A percentile compares a stretch with the other conserved stretches of the same genome.
phyloP scores from a whole-genome alignment of 2,113 vertebrate genomes.

The Tragelaphus buxtoni region DNA sequence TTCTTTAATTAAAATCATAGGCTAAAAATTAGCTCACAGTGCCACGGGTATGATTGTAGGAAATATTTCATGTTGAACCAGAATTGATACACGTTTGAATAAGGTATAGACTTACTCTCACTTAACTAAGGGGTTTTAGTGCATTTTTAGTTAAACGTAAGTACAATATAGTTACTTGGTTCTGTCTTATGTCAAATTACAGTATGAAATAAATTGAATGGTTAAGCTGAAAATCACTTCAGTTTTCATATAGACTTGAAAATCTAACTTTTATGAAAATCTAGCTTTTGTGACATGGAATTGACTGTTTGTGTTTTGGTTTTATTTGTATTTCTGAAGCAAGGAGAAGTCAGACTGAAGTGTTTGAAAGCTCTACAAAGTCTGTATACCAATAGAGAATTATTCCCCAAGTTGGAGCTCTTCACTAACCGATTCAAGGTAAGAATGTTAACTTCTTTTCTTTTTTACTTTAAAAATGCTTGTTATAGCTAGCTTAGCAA shows the following conservation, averaged over 20 bases:
- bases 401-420: slow-evolving; percentile 97
- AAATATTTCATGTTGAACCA: neutral
- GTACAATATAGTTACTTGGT: neutral
- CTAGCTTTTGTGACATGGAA: slow-evolving; percentile 5
- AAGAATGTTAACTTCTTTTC: slow-evolving; percentile 54
- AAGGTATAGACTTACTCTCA: neutral
- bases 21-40: neutral
- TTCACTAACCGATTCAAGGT: slow-evolving; percentile 99
- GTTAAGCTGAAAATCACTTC: slow-evolving; percentile 56
- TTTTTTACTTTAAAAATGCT: neutral
- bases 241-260: slow-evolving; percentile 50
- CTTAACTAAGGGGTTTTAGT: neutral
- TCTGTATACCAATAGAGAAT: slow-evolving; percentile 97
- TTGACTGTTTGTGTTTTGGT: slow-evolving; percentile 59
- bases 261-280: neutral
- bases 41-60: neutral
- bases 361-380: slow-evolving; percentile 99
- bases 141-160: slow-evolving; percentile 9
- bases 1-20: slow-evolving; percentile 4
- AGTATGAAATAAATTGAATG: slow-evolving; percentile 49
- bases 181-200: neutral
- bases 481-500: neutral
- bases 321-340: slow-evolving; percentile 84
- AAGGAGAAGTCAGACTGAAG: slow-evolving; percentile 99
- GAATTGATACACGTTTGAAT: slow-evolving; percentile 9